phyloP scores from a whole-genome alignment of 2,888 invertebrate genomes.

The Cheiracanthium punctorium region DNA sequence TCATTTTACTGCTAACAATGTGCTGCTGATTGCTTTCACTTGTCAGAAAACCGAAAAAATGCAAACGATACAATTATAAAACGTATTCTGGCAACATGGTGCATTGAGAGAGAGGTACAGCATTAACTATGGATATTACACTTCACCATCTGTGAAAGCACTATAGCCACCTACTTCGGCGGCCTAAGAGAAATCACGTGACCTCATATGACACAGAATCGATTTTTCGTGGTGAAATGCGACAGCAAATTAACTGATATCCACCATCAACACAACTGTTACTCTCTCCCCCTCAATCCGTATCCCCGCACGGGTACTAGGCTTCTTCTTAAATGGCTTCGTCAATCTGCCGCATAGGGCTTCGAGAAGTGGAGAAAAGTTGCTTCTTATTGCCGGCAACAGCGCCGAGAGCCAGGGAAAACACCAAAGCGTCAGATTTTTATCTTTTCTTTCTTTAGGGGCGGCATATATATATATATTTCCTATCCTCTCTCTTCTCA shows the following conservation, averaged over 20 bases:
- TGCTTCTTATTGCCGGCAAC: constrained; percentile 1
- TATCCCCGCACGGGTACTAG: background rate
- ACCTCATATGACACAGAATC: constrained; percentile 6
- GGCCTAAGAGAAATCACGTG: background rate
- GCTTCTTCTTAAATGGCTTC: constrained; percentile 17
- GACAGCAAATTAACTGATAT: constrained; percentile 17
- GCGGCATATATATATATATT: too few relatives aligned
- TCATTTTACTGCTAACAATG: too few relatives aligned
- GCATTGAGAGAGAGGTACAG: too few relatives aligned
- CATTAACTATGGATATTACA: background rate
- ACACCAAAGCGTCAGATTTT: constrained; percentile 10
- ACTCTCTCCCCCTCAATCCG: background rate
- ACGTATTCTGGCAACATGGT: too few relatives aligned
- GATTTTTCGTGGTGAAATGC: constrained; percentile 9
- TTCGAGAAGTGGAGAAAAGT: background rate
- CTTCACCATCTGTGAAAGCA: too few relatives aligned
- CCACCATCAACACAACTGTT: background rate
- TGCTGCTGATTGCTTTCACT: too few relatives aligned
- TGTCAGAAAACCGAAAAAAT: too few relatives aligned
- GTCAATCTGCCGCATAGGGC: constrained; percentile 12
- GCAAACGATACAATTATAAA: too few relatives aligned
- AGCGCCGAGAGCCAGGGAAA: background rate
- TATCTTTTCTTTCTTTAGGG: background rate
- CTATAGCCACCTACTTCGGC: constrained; percentile 4
- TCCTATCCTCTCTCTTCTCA: background rate